These are phyloP conservation scores for Morpho deidamia DNA, from an alignment of 2,888 invertebrate species.

Conservation along the genomic window DNA sequence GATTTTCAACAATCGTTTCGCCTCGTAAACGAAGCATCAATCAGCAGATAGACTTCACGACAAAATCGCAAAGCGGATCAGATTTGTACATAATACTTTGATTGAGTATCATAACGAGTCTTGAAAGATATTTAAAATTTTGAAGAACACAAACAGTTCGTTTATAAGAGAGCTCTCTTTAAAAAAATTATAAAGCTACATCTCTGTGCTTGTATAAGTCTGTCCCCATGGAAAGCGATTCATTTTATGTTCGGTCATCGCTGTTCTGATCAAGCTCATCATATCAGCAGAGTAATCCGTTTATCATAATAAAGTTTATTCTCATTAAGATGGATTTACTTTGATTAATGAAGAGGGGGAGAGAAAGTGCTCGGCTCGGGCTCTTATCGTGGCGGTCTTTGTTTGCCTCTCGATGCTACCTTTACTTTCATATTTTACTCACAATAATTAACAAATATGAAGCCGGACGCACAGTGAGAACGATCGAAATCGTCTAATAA, in stretches of 20 bases:
- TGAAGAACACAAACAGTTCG: too few relatives aligned
- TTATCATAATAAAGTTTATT: constrained; percentile 27
- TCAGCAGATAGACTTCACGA: too few relatives aligned
- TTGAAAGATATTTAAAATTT: too few relatives aligned
- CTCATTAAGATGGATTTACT: constrained; percentile 58
- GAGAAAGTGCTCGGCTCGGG: constrained; percentile 42
- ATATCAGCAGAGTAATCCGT: constrained; percentile 29
- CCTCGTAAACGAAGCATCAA: too few relatives aligned
- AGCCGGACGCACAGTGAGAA: background rate
- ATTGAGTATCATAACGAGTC: too few relatives aligned
- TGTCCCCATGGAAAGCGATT: background rate
- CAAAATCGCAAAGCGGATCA: too few relatives aligned
- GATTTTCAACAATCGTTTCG: too few relatives aligned
- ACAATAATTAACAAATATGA: constrained; percentile 22
- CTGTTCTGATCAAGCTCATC: constrained; percentile 23
- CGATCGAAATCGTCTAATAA: too few relatives aligned
- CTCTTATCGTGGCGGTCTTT: constrained; percentile 34
- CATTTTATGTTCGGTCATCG: constrained; percentile 19
- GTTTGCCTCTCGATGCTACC: constrained; percentile 41
- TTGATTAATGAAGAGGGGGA: constrained; percentile 56
- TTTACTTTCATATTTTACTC: constrained; percentile 38
- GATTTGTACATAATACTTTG: too few relatives aligned
- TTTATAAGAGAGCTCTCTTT: too few relatives aligned
- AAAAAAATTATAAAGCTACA: too few relatives aligned
- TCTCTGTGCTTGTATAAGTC: background rate